Conservation (phyloP, 2,797 vertebrate genomes). For the Typhlichthys eigenmanni region DNA sequence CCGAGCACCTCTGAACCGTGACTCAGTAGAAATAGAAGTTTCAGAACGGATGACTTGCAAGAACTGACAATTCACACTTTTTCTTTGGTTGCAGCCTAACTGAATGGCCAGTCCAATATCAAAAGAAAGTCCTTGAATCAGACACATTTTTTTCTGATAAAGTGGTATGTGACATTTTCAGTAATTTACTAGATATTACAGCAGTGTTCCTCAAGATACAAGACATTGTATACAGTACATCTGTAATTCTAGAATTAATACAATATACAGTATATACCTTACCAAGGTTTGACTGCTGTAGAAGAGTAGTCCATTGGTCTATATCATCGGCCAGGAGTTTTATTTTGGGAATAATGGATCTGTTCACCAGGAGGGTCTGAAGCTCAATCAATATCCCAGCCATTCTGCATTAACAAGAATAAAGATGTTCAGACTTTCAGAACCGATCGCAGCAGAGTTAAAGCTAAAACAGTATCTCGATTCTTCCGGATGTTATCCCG, state of each 20-base stretch:
- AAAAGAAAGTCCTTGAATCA: too few relatives aligned
- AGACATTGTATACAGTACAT: not conserved
- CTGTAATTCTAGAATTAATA: too few relatives aligned
- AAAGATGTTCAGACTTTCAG: too few relatives aligned
- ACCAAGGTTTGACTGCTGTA: slow-evolving; percentile 27
- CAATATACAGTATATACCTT: slow-evolving; percentile 27
- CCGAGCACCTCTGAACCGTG: slow-evolving; percentile 37
- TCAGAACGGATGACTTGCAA: slow-evolving; percentile 3
- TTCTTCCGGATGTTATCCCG: too few relatives aligned
- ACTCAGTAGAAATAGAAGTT: slow-evolving; percentile 27
- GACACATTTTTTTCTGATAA: too few relatives aligned
- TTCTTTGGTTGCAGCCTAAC: too few relatives aligned
- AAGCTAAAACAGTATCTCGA: too few relatives aligned
- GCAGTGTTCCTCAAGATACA: too few relatives aligned
- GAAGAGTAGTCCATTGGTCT: slow-evolving; percentile 54
- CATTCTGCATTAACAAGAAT: slow-evolving; percentile 52
- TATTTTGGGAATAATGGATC: slow-evolving; percentile 57
- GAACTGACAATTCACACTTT: slow-evolving; percentile 8
- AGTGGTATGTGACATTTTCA: too few relatives aligned
- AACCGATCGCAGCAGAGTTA: too few relatives aligned
- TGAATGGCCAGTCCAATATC: too few relatives aligned
- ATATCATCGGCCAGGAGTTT: slow-evolving; percentile 61
- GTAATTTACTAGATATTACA: too few relatives aligned
- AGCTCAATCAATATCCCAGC: slow-evolving; percentile 71
- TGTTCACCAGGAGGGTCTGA: slow-evolving; percentile 64